A percentile compares a stretch with the other conserved stretches of the same genome.
phyloP scores from a whole-genome alignment of 2,888 invertebrate species.

The Hofmannophila pseudospretella region DNA sequence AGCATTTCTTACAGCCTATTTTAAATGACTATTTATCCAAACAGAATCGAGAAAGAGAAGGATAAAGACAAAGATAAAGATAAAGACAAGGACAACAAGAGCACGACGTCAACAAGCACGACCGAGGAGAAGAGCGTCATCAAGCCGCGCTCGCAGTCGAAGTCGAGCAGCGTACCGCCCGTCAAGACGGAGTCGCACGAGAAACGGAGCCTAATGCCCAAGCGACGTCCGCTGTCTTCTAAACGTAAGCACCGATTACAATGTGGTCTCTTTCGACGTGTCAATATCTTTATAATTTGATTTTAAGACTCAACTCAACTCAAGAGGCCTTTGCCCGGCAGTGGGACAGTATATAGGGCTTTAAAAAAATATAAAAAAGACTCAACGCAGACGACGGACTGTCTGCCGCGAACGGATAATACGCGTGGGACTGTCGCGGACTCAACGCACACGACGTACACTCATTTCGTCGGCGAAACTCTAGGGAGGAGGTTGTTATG shows the following conservation, averaged over 20 bases:
- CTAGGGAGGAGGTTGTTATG: too few species aligned
- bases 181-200: conserved; percentile 47
- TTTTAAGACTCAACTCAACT: too few species aligned
- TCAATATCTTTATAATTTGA: neutral
- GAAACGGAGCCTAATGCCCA: conserved; percentile 48
- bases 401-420: too few species aligned
- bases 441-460: too few species aligned
- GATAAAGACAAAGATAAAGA: conserved; percentile 30
- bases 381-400: too few species aligned
- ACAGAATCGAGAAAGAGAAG: conserved; percentile 24
- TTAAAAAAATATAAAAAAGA: too few species aligned
- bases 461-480: too few species aligned
- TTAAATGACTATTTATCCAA: too few species aligned
- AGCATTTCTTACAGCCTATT: too few species aligned
- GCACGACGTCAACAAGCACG: conserved; percentile 31
- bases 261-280: neutral
- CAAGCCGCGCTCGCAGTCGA: conserved; percentile 44
- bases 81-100: conserved; percentile 33
- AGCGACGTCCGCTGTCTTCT: conserved; percentile 51
- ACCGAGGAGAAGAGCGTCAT: conserved; percentile 31
- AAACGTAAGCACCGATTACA: conserved; percentile 44
- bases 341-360: too few species aligned
- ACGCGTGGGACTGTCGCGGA: too few species aligned
- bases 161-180: conserved; percentile 48
- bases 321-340: too few species aligned